These are phyloP conservation scores for Apis mellifera DNA, from an alignment of 1,140 invertebrate genomes.

Conservation along the genomic window DNA sequence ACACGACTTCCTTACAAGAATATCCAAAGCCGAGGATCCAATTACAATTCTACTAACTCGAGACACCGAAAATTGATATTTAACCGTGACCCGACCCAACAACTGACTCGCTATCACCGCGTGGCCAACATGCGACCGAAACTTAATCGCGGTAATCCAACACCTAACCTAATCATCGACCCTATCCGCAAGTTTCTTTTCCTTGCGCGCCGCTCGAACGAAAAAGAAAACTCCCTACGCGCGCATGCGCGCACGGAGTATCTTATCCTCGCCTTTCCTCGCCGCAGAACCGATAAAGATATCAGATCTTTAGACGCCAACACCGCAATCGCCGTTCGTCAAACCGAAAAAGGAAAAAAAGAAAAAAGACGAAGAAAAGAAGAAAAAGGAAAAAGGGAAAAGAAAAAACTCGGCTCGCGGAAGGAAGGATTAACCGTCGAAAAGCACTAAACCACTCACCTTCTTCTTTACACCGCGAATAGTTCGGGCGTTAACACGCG, in stretches of 20 bases:
- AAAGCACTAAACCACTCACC: too few relatives aligned
- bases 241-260: neutral
- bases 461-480: too few relatives aligned
- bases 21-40: too few relatives aligned
- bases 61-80: neutral
- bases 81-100: slow-evolving; percentile 2
- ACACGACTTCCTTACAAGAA: too few relatives aligned
- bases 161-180: neutral
- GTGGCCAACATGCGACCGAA: neutral
- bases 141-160: neutral
- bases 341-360: too few relatives aligned
- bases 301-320: too few relatives aligned
- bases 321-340: too few relatives aligned
- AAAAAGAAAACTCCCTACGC: neutral
- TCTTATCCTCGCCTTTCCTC: neutral
- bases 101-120: neutral
- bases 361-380: too few relatives aligned
- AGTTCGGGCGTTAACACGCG: slow-evolving; percentile 24
- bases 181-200: neutral
- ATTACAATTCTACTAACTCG: neutral
- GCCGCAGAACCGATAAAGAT: neutral
- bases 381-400: too few relatives aligned
- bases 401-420: too few relatives aligned
- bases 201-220: neutral
- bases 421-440: neutral